Conservation (phyloP, 2,113 vertebrate genomes). For the Ursus arctos region DNA sequence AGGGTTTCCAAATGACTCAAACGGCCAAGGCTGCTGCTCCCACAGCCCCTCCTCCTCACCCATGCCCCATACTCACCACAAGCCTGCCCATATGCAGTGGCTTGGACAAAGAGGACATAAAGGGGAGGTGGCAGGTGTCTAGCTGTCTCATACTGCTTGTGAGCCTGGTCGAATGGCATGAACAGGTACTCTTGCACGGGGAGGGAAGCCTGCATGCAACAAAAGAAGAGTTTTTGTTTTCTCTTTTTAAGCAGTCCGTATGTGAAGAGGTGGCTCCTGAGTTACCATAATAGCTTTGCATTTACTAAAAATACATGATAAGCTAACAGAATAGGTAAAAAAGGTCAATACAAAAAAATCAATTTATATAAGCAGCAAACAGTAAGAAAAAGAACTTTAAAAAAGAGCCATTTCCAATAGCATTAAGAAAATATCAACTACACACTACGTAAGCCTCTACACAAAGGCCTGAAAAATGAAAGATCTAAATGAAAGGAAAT, state of each 20-base stretch:
- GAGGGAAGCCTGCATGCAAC: constrained; percentile 92
- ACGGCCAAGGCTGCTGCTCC: neutral
- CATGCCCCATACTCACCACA: constrained; percentile 91
- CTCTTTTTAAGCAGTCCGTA: neutral
- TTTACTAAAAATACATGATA: neutral
- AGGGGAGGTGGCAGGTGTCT: constrained; percentile 96
- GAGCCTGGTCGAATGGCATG: constrained; percentile 97
- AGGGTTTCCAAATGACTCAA: constrained; percentile 25
- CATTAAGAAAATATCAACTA: constrained; percentile 33
- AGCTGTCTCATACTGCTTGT: constrained; percentile 96
- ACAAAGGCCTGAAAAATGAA: neutral
- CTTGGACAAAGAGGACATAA: constrained; percentile 98
- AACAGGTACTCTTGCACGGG: constrained; percentile 98
- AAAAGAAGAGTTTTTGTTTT: neutral
- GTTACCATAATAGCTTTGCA: neutral
- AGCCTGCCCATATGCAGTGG: constrained; percentile 96
- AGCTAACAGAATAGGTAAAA: neutral
- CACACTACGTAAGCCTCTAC: neutral
- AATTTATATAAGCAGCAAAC: neutral
- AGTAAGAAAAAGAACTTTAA: constrained; percentile 12
- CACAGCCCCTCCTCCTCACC: neutral
- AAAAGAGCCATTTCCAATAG: neutral
- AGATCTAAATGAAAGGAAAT: neutral
- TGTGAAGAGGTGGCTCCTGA: neutral
- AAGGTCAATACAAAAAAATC: neutral